Evolutionary conservation across 2,797 vertebrate species (phyloP), one percentile per base, ranked within the genome.

Genomic region (Takifugu ocellatus): DNA sequence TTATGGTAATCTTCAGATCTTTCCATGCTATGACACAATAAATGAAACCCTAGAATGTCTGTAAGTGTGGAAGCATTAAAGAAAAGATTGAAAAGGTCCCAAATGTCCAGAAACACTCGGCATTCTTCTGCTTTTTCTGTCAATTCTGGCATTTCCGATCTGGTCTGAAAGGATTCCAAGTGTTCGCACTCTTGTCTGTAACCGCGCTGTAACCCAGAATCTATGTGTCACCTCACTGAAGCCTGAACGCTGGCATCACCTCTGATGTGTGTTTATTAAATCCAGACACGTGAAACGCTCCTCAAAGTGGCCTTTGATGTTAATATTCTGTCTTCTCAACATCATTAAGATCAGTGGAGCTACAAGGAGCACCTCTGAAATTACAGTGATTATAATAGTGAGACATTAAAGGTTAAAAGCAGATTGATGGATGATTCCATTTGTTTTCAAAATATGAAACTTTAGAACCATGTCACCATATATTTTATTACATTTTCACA

Each of bases 1-100:
- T 9, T 10, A 4, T 10, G 8, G 31, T 33, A 33, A 7, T 33
- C 74, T 66, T 48, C 33, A 56, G 44, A 55, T 50, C 50, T 77
- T 77, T 68, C 61, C 61, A 68, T 69, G 84, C 82, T 72, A 82
- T 15, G 43, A 43, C 24, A 2, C 62, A 69, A 55, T 6, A 49
- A 63, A 15, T 51, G 2, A 68, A 44, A 16, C 57, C 57, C 61
- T 39, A 63, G 48, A 71, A 62, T 6, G 59, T 27, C 48, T 78
- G 64, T 61, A 61, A 61, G 55, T 61, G 29, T 66, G 58, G 4
- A 29, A 64, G 47, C 44, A 31, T 45, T 43, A 57, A 54, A 50
- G 21, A 42, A 14, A 21, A 48, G 10, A 10, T 70, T 24, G 44
- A 27, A 58, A 53, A 29, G 0, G 5, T 55, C 36, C 14, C 49